Conservation (phyloP, 2,113 vertebrate species). For the Marmota monax region DNA sequence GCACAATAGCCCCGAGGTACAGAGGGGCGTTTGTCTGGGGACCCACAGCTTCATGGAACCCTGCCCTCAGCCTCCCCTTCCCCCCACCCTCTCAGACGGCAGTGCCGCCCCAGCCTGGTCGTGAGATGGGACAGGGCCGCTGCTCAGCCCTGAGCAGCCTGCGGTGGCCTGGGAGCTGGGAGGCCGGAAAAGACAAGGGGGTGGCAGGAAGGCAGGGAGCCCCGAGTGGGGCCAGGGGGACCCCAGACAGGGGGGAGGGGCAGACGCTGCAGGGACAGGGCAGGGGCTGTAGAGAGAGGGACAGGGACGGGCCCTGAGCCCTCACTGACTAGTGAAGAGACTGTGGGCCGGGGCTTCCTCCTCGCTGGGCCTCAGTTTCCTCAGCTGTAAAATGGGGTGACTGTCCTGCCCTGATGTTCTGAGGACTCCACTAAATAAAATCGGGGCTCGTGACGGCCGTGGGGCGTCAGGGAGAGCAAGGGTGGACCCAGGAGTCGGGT, state of each 20-base stretch:
- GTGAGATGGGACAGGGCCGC: not conserved
- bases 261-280: not conserved
- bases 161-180: not conserved
- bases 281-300: accelerated
- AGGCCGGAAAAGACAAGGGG: accelerated
- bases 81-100: not conserved
- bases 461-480: not conserved
- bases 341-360: not conserved
- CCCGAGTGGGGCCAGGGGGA: not conserved
- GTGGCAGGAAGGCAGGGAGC: not conserved
- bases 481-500: not conserved
- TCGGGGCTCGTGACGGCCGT: not conserved
- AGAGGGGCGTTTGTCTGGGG: slow-evolving; percentile 76
- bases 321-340: not conserved
- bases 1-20: slow-evolving; percentile 71
- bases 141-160: not conserved
- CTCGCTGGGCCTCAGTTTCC: not conserved
- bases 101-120: not conserved
- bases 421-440: not conserved
- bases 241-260: accelerated
- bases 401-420: not conserved
- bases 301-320: not conserved
- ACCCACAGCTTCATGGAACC: slow-evolving; percentile 25
- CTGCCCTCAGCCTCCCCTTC: not conserved
- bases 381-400: not conserved